Evolutionary conservation across 2,113 vertebrate genomes (phyloP).

Genomic region (Chaetodon trifascialis): DNA sequence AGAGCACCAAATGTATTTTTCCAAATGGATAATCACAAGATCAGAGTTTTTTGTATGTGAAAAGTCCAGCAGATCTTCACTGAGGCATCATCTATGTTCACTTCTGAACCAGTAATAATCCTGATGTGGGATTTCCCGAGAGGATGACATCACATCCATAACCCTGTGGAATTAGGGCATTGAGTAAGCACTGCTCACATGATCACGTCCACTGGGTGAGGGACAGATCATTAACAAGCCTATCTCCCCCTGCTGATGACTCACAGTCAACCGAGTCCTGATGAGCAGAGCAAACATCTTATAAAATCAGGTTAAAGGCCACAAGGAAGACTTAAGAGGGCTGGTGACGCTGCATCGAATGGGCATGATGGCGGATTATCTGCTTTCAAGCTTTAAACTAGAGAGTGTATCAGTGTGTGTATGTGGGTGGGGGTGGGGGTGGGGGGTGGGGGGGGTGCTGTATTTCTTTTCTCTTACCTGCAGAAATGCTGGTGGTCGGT

Average conservation of each 20-base stretch:
- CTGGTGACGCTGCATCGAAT: conserved; percentile 8
- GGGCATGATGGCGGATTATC: neutral
- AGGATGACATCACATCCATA: conserved; percentile 54
- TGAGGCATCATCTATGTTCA: neutral
- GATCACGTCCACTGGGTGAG: conserved; percentile 24
- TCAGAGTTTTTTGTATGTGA: neutral
- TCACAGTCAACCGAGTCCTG: conserved; percentile 11
- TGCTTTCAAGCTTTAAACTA: neutral
- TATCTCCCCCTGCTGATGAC: conserved; percentile 48
- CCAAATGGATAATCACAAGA: neutral
- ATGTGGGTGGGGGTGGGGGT: too few species aligned
- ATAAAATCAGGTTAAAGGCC: conserved; percentile 65
- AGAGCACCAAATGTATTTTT: neutral
- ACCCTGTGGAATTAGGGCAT: conserved; percentile 47
- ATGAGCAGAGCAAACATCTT: conserved; percentile 37
- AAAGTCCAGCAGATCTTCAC: neutral
- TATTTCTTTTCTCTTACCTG: conserved; percentile 85
- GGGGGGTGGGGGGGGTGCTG: too few species aligned
- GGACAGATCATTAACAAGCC: conserved; percentile 47
- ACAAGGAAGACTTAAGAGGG: neutral
- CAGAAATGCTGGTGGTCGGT: conserved; percentile 92
- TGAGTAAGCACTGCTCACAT: conserved; percentile 57
- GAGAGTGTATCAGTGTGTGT: neutral
- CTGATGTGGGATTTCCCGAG: conserved; percentile 20
- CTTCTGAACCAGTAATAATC: neutral